Percentiles rank a stretch among this genome's conserved stretches.
These are phyloP conservation scores for Pangasianodon hypophthalmus DNA, from an alignment of 2,113 vertebrate species.

Conservation along the genomic window DNA sequence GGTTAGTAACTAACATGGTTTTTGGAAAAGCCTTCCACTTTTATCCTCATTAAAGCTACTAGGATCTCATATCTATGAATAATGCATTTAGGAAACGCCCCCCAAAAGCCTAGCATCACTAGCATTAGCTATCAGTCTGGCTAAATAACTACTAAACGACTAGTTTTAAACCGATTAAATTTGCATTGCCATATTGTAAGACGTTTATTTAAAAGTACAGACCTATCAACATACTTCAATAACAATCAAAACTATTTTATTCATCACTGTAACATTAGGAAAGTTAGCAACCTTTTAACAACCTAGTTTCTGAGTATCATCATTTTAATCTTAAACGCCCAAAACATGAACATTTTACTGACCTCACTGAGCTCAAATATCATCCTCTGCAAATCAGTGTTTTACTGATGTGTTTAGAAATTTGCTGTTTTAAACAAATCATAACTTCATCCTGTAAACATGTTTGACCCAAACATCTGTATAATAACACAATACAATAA, in stretches of 20 bases:
- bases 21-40: background rate
- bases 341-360: background rate
- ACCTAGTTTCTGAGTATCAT: background rate
- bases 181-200: no score
- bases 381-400: background rate
- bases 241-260: background rate
- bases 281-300: background rate
- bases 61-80: background rate
- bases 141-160: background rate
- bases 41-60: background rate
- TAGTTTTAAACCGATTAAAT: background rate
- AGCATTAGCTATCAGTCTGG: background rate
- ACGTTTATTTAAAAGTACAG: background rate
- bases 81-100: background rate
- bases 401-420: background rate
- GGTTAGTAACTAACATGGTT: background rate
- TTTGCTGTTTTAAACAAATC: background rate
- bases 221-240: background rate
- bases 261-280: background rate
- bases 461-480: background rate
- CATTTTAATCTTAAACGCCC: background rate
- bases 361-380: background rate
- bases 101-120: background rate
- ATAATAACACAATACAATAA: no score
- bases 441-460: background rate